Evolutionary conservation across 1,140 invertebrate species (phyloP).

Genomic region (Drosophila nebulosa): DNA sequence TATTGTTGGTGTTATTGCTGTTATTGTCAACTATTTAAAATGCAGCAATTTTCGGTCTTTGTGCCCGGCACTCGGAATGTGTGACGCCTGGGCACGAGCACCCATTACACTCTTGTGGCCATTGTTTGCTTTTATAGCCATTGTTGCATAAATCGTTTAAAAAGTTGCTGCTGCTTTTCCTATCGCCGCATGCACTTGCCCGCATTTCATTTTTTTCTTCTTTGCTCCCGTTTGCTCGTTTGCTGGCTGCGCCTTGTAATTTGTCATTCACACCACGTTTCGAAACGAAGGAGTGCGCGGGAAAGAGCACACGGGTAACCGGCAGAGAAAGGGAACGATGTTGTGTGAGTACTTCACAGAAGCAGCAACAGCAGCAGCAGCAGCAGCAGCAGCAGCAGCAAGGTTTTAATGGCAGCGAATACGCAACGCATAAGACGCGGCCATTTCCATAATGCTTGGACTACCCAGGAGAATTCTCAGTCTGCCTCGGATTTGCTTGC

Average conservation of each 20-base stretch:
- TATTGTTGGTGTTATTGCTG: slow-evolving; percentile 12
- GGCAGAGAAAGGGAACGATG: background rate
- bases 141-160: slow-evolving; percentile 63
- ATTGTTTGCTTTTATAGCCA: slow-evolving; percentile 63
- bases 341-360: no score
- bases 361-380: slow-evolving; percentile 11
- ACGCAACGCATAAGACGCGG: slow-evolving; percentile 52
- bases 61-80: slow-evolving; percentile 48
- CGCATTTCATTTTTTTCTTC: slow-evolving; percentile 8
- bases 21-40: slow-evolving; percentile 70
- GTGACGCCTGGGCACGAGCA: slow-evolving; percentile 40
- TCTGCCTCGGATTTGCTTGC: slow-evolving; percentile 35
- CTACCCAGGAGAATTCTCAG: slow-evolving; percentile 35
- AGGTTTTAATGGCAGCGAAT: slow-evolving; percentile 55
- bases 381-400: slow-evolving; percentile 9
- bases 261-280: slow-evolving; percentile 58
- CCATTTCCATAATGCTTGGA: slow-evolving; percentile 52
- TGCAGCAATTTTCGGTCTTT: slow-evolving; percentile 65
- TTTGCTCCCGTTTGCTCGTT: slow-evolving; percentile 7
- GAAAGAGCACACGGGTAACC: background rate
- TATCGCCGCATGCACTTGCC: slow-evolving; percentile 5
- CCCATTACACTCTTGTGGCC: slow-evolving; percentile 57
- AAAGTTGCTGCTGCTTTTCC: slow-evolving; percentile 42
- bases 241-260: slow-evolving; percentile 40
- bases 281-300: slow-evolving; percentile 13